Base-by-base conservation (phyloP, 2,888 invertebrate species). In the Apamea epomidion region DNA sequence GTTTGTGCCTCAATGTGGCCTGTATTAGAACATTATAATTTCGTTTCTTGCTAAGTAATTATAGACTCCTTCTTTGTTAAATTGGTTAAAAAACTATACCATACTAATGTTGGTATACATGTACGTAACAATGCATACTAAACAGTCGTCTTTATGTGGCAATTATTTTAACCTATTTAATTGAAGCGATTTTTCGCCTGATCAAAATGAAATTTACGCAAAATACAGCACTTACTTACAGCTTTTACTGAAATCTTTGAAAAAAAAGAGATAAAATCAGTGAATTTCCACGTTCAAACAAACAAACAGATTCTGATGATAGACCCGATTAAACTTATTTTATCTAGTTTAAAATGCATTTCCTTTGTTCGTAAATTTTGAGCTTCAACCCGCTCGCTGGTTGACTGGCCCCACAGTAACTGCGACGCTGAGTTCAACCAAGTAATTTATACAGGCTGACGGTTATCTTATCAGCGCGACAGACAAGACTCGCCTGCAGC, bases 391-490 rank as follows among this genome's bases (percentile, higher is more conserved):
- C 45, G 54, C 54, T 37, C 45, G 54, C 48, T 37, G n/a, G 12
- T 37, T 62, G 16, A 45, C 7, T 48, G 54, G 60, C 80, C 80
- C 70, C 29, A 67, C 69, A 62, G 4, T 60, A n/a, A 74, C n/a
- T 65, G 37, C n/a, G 51, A 16, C 84, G 65, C 42, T 69, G 21
- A 60, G 32, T 42, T 62, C 25, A 69, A 73, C 62, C 18, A 7
- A 77, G 45, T 37, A 70, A 32, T 77, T 74, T 70, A 78, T n/a
- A 65, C n/a, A 51, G 42, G 32, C 51, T 70, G 62, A 68, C 45
- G 51, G 62, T 58, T 83, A 58, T 73, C 73, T 78, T 83, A 74
- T 84, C 84, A 62, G 65, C 37, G 0, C 16, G 45, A 25, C 54
- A 29, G 73, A 78, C 68, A 70, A n/a, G 51, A 74, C 58, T 70